A percentile compares a stretch with the other conserved stretches of the same genome.
phyloP scores from a whole-genome alignment of 1,140 invertebrate genomes.

The Aphaenogaster ashmeadi region DNA sequence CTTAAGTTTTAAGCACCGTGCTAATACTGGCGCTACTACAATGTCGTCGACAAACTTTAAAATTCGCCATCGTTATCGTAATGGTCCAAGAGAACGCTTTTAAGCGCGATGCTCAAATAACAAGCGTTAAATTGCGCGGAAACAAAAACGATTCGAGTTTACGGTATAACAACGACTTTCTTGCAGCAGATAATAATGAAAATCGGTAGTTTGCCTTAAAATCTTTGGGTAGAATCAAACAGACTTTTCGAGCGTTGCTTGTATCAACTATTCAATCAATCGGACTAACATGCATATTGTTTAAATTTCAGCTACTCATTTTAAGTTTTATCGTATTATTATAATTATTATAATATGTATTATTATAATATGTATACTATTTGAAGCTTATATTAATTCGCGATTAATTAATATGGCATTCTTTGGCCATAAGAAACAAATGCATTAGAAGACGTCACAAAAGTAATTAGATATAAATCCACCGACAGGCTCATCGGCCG shows the following conservation, averaged over 20 bases:
- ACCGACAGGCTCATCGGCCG: neutral
- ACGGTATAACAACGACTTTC: neutral
- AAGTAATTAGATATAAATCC: neutral
- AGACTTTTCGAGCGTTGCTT: neutral
- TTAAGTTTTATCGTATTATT: neutral
- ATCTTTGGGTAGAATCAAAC: neutral
- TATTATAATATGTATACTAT: neutral
- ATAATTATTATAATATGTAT: too few relatives aligned
- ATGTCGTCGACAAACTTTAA: conserved; percentile 8
- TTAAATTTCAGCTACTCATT: neutral
- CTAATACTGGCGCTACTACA: neutral
- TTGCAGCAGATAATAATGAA: neutral
- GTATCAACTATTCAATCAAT: neutral
- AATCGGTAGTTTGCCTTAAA: neutral
- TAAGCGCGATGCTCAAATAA: conserved; percentile 9
- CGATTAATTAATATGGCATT: neutral
- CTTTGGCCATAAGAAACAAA: neutral
- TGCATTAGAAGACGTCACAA: neutral
- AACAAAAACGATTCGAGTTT: neutral
- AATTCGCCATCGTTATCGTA: conserved; percentile 23
- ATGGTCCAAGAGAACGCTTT: conserved; percentile 1
- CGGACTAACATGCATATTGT: neutral
- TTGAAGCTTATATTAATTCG: neutral
- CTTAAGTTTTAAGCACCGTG: neutral
- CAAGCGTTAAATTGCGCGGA: conserved; percentile 10